These are phyloP conservation scores for Synanthedon formicaeformis DNA, from an alignment of 2,888 invertebrate species.

Conservation along the genomic window DNA sequence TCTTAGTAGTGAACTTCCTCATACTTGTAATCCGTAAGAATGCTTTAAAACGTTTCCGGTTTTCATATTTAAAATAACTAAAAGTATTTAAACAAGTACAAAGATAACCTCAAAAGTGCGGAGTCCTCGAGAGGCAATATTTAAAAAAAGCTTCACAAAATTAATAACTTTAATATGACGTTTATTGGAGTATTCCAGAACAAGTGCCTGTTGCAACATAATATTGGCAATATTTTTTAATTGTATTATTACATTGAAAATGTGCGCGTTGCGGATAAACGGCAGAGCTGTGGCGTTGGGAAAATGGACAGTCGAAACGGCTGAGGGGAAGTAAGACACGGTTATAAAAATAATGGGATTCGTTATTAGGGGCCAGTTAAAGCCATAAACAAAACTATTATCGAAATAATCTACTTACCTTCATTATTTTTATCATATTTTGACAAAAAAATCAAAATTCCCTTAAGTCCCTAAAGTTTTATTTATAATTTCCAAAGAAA, in stretches of 20 bases:
- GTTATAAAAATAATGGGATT: too few relatives aligned
- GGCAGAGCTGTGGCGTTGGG: not conserved
- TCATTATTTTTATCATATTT: too few relatives aligned
- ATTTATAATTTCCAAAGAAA: too few relatives aligned
- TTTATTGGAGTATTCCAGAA: slow-evolving; percentile 69
- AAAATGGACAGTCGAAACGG: too few relatives aligned
- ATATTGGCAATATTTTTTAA: slow-evolving; percentile 69
- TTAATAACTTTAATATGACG: slow-evolving; percentile 61
- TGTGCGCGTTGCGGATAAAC: slow-evolving; percentile 36
- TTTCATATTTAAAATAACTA: slow-evolving; percentile 35
- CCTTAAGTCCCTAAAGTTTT: too few relatives aligned
- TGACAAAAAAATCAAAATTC: too few relatives aligned
- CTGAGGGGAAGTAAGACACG: too few relatives aligned
- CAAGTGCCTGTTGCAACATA: slow-evolving; percentile 69
- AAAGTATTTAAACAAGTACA: slow-evolving; percentile 48
- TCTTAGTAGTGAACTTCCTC: slow-evolving; percentile 37
- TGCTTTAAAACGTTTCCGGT: slow-evolving; percentile 37
- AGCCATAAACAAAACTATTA: too few relatives aligned
- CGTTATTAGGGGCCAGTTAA: too few relatives aligned
- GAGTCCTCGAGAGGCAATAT: slow-evolving; percentile 56
- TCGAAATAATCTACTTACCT: too few relatives aligned
- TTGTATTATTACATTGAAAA: slow-evolving; percentile 55
- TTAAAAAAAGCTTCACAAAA: slow-evolving; percentile 50
- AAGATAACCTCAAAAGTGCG: slow-evolving; percentile 35
- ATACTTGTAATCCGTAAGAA: slow-evolving; percentile 38